Percentiles rank a stretch among this genome's conserved stretches.
Conservation (phyloP, 2,888 invertebrate genomes). For the Eristalinus aeneus region DNA sequence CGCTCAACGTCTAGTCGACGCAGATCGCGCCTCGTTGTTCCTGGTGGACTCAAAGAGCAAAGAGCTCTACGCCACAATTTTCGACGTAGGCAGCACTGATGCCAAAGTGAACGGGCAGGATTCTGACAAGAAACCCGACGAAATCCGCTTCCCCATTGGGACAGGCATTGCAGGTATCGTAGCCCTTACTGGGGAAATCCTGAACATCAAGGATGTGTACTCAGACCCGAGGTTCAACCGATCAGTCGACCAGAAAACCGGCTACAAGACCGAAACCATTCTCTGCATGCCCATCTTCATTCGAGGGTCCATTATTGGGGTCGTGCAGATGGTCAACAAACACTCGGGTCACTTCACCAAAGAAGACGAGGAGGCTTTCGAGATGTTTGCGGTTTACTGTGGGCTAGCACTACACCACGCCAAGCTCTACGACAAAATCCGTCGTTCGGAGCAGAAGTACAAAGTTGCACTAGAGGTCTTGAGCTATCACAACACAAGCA, state of each 20-base stretch:
- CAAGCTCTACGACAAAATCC: constrained; percentile 91
- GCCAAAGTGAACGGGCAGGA: constrained; percentile 62
- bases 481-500: constrained; percentile 91
- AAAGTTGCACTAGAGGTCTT: constrained; percentile 90
- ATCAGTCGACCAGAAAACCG: constrained; percentile 85
- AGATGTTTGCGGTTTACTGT: constrained; percentile 92
- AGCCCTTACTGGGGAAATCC: constrained; percentile 88
- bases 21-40: constrained; percentile 92
- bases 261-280: constrained; percentile 87
- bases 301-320: constrained; percentile 89
- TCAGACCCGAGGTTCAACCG: constrained; percentile 89
- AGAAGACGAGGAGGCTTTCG: constrained; percentile 91
- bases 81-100: constrained; percentile 84
- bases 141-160: constrained; percentile 87
- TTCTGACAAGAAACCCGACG: constrained; percentile 80
- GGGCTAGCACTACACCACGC: constrained; percentile 93
- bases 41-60: constrained; percentile 87
- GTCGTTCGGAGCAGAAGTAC: constrained; percentile 91
- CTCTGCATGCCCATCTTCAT: constrained; percentile 94
- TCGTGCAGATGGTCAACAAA: constrained; percentile 93
- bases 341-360: constrained; percentile 83
- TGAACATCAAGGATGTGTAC: constrained; percentile 92
- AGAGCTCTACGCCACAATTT: constrained; percentile 91
- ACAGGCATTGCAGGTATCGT: constrained; percentile 92
- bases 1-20: constrained; percentile 90